Conservation (phyloP, 2,888 invertebrate species). For the Conchocele bisecta region DNA sequence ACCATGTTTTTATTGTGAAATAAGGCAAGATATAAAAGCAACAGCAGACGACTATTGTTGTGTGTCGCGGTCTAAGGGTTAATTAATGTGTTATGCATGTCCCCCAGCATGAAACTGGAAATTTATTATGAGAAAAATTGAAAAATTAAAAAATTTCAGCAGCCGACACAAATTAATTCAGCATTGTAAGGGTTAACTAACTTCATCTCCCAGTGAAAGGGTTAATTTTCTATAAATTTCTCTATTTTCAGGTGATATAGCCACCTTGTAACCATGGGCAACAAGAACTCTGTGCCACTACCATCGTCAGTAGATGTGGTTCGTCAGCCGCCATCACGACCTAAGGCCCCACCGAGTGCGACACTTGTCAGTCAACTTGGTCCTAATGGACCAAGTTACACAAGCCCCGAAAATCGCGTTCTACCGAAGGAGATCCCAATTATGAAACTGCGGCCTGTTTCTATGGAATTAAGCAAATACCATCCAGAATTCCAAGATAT, state of each 20-base stretch:
- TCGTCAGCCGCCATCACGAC: slow-evolving; percentile 63
- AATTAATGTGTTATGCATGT: too few relatives aligned
- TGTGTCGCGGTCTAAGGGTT: too few relatives aligned
- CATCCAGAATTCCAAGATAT: slow-evolving; percentile 71
- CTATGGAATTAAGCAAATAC: slow-evolving; percentile 70
- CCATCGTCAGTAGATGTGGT: slow-evolving; percentile 47
- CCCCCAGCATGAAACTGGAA: too few relatives aligned
- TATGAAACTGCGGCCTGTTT: slow-evolving; percentile 69
- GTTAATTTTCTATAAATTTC: too few relatives aligned
- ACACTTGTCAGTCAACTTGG: slow-evolving; percentile 51
- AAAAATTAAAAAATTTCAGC: too few relatives aligned
- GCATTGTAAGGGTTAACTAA: too few relatives aligned
- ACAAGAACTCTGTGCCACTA: slow-evolving; percentile 46
- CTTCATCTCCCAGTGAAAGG: too few relatives aligned
- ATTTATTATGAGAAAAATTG: too few relatives aligned
- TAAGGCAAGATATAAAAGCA: too few relatives aligned
- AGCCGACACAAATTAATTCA: too few relatives aligned
- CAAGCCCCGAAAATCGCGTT: slow-evolving; percentile 69
- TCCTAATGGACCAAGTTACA: slow-evolving; percentile 69
- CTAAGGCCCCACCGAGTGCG: slow-evolving; percentile 58
- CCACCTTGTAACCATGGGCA: slow-evolving; percentile 39
- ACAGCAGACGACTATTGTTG: too few relatives aligned
- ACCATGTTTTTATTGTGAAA: too few relatives aligned
- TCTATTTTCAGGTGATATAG: background rate
- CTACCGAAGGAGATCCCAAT: slow-evolving; percentile 63